phyloP scores from a whole-genome alignment of 2,797 vertebrate species.

The Etheostoma nigrum region DNA sequence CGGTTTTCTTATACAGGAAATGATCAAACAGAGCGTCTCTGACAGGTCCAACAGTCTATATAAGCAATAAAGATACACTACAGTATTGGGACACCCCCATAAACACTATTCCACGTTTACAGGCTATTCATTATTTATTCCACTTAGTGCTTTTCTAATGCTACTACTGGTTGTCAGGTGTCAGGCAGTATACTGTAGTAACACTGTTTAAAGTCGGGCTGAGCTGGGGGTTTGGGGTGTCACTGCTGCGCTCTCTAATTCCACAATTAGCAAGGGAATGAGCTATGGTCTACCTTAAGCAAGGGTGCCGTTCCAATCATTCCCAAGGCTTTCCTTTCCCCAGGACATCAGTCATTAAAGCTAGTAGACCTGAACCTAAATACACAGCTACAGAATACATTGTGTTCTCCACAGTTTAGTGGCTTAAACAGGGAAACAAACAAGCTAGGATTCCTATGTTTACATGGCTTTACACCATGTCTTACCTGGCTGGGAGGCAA shows the following conservation, averaged over 20 bases:
- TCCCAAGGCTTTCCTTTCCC: conserved; percentile 47
- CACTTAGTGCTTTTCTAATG: conserved; percentile 8
- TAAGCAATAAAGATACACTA: neutral
- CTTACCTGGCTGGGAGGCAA: conserved; percentile 33
- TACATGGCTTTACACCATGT: conserved; percentile 23
- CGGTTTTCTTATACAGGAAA: conserved; percentile 15
- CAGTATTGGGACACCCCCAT: neutral
- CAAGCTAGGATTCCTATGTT: conserved; percentile 2
- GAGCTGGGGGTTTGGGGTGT: conserved; percentile 16
- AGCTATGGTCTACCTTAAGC: conserved; percentile 45
- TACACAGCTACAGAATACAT: conserved; percentile 69
- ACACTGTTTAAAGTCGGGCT: conserved; percentile 16
- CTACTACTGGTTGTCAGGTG: neutral
- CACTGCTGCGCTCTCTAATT: conserved; percentile 45
- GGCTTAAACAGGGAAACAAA: conserved; percentile 40
- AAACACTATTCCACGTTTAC: neutral
- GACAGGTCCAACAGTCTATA: conserved; percentile 1
- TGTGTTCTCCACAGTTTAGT: conserved; percentile 51
- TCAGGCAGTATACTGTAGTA: neutral
- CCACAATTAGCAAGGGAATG: conserved; percentile 62
- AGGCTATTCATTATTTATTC: conserved; percentile 15
- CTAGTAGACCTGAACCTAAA: conserved; percentile 79
- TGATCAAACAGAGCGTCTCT: conserved; percentile 15
- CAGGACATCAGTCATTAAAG: conserved; percentile 70
- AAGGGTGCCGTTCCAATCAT: conserved; percentile 44